Conservation (phyloP, 2,797 vertebrate species). For the Silurus lanzhouensis region DNA sequence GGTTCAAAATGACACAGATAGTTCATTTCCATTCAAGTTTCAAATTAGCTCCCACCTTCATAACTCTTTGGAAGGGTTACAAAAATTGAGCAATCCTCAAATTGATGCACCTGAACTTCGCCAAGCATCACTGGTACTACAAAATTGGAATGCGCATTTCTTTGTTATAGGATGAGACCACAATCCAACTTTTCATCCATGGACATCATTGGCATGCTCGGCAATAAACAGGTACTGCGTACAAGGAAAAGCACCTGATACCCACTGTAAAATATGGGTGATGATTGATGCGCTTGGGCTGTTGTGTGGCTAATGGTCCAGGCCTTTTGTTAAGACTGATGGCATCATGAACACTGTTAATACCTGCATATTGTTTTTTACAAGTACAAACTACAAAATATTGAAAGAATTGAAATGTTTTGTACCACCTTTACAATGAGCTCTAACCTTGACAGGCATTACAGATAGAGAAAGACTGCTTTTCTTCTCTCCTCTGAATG, state of each 20-base stretch:
- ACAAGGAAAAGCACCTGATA: slow-evolving; percentile 9
- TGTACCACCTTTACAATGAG: neutral
- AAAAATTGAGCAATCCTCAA: neutral
- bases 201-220: neutral
- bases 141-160: neutral
- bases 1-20: neutral
- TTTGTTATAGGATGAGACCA: neutral
- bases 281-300: neutral
- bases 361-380: neutral
- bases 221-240: neutral
- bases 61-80: neutral
- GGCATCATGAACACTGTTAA: neutral
- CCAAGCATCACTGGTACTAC: neutral
- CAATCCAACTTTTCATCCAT: neutral
- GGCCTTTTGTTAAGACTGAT: neutral
- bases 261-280: neutral
- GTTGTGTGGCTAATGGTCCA: slow-evolving; percentile 6
- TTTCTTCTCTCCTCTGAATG: neutral
- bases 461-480: neutral
- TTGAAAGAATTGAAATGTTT: neutral
- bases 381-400: neutral
- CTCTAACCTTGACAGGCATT: neutral
- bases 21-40: neutral
- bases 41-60: neutral
- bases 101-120: neutral